phyloP scores from a whole-genome alignment of 2,113 vertebrate genomes.

The Scopus umbretta region DNA sequence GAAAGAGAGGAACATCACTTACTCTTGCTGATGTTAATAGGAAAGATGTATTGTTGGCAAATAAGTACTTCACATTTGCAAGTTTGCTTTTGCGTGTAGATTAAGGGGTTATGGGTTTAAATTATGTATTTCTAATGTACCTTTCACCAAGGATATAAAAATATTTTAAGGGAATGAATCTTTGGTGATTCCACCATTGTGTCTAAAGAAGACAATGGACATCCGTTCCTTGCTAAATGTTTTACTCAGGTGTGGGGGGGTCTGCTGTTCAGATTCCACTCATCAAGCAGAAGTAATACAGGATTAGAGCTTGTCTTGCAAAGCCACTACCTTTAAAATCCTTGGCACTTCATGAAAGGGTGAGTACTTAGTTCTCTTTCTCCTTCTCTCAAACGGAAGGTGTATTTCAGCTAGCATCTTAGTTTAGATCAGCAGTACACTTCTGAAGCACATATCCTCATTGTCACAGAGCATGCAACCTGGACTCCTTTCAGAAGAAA shows the following conservation, averaged over 20 bases:
- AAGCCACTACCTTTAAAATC: neutral
- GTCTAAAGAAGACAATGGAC: neutral
- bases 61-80: neutral
- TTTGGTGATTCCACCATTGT: neutral
- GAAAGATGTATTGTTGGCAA: neutral
- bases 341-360: neutral
- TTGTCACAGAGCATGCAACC: neutral
- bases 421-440: neutral
- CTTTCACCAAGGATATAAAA: neutral
- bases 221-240: neutral
- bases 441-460: neutral
- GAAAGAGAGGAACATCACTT: neutral
- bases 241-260: neutral
- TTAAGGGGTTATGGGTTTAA: neutral
- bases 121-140: neutral
- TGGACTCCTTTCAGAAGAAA: neutral
- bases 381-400: neutral
- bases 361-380: neutral
- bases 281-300: neutral
- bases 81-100: neutral
- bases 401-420: neutral
- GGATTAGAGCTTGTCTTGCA: neutral
- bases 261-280: neutral
- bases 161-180: neutral
- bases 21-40: neutral